Base-by-base conservation (phyloP, 2,113 vertebrate species). In the Conger conger region DNA sequence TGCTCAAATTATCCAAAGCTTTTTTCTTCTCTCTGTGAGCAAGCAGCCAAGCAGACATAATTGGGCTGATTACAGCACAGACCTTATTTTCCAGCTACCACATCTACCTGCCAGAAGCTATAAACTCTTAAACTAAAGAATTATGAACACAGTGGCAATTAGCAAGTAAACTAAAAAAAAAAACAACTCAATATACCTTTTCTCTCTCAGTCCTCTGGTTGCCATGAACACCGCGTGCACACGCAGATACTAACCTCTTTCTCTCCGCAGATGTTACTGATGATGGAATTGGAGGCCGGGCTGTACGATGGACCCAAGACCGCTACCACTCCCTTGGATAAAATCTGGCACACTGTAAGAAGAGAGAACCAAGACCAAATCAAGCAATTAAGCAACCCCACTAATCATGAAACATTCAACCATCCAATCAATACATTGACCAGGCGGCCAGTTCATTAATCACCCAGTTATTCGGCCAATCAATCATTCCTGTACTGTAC, bases 181-280 rank as follows among this genome's bases (percentile, higher is more conserved):
- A 53, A 53, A 53, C 15, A 15, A 15, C 45, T 53, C 5, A 53
- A 5, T 53, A 15, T 57, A 57, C 53, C 17, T 57, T 57, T 15
- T 20, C 53, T 57, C 53, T 57, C 13, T 57, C 53, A 57, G 53
- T 15, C 53, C 2, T 57, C 18, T 57, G 2, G 9, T 30, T 73
- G 4, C 63, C 27, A 33, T 73, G 27, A n/a, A n/a, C 9, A 33
- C 20, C 30, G 18, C 3, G n/a, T 73, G 63, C 63, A 73, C 30
- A 73, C 2, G 9, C 17, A 45, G 60, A 81, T 76, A 95, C 97
- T 96, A 87, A 99, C 98, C 98, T 99, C 98, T 82, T 99, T 99
- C 93, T 99, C 98, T 84, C 98, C 98, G 38, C 98, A 99, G 94
- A 99, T 99, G 94, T 99, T 99, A 96, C 98, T 99, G 96, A 99